Evolutionary conservation across 2,797 vertebrate genomes (phyloP).

Genomic region (Karalla daura): DNA sequence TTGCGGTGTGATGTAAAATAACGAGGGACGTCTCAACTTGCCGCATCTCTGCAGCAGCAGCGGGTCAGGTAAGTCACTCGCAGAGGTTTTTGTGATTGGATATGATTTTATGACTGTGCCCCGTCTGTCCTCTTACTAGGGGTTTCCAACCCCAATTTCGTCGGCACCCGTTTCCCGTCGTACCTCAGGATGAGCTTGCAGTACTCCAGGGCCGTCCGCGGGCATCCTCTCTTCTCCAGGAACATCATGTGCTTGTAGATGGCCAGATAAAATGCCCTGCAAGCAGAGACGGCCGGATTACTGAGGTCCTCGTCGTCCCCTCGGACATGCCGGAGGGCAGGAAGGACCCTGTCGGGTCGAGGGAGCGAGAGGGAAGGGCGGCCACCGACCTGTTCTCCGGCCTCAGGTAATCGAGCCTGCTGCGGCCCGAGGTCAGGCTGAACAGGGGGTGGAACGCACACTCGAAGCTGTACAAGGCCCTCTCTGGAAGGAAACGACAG

Average conservation of each 20-base stretch:
- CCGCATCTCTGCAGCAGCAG: not conserved
- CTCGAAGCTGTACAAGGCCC: conserved; percentile 95
- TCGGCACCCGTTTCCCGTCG: conserved; percentile 12
- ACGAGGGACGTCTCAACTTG: not conserved
- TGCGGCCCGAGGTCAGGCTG: conserved; percentile 92
- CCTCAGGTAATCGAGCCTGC: conserved; percentile 92
- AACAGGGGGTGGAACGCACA: conserved; percentile 95
- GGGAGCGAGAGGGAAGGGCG: not conserved
- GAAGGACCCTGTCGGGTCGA: not conserved
- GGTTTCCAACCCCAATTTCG: too few species aligned
- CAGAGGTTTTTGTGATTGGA: not conserved
- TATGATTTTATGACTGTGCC: not conserved
- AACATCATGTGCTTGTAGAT: conserved; percentile 97
- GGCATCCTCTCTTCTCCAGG: conserved; percentile 96
- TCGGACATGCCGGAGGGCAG: conserved; percentile 4
- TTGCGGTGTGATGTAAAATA: conserved; percentile 13
- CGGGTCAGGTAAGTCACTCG: not conserved
- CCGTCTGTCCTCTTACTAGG: not conserved
- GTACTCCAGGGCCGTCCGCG: conserved; percentile 94
- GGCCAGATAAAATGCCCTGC: conserved; percentile 94
- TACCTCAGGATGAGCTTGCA: conserved; percentile 97
- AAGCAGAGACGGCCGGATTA: conserved; percentile 31
- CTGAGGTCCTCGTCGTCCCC: too few species aligned
- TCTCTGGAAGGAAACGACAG: conserved; percentile 86
- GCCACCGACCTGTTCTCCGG: conserved; percentile 92